Evolutionary conservation across 2,888 invertebrate species (phyloP).

Genomic region (Siphonodentalium dalli): DNA sequence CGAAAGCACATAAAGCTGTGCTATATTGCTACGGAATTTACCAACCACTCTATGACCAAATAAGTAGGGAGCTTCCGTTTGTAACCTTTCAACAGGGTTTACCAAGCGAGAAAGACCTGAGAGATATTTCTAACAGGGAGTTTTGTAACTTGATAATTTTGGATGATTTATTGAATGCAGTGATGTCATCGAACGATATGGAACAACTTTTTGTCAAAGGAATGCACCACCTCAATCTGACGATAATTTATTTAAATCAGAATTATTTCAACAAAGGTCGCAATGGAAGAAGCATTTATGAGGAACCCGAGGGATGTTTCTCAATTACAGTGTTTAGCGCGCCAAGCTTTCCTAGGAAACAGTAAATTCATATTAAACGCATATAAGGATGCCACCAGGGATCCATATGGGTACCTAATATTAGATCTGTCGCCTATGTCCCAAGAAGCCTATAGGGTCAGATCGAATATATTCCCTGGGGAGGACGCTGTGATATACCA

Average conservation of each 20-base stretch:
- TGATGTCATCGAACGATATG: slow-evolving; percentile 26
- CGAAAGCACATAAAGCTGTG: slow-evolving; percentile 19
- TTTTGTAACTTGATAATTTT: slow-evolving; percentile 15
- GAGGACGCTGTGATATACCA: slow-evolving; percentile 26
- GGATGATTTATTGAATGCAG: slow-evolving; percentile 21
- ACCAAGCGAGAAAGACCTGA: not conserved
- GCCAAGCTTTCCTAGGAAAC: slow-evolving; percentile 28
- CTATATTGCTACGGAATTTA: slow-evolving; percentile 30
- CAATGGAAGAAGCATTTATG: slow-evolving; percentile 20
- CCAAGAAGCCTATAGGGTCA: slow-evolving; percentile 15
- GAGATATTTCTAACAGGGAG: not conserved
- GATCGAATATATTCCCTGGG: slow-evolving; percentile 18
- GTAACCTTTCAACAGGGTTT: slow-evolving; percentile 24
- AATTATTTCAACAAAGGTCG: slow-evolving; percentile 27
- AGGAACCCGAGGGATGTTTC: slow-evolving; percentile 27
- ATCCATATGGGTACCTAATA: slow-evolving; percentile 26
- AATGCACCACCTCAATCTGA: slow-evolving; percentile 23
- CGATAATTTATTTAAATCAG: slow-evolving; percentile 21
- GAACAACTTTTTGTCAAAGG: slow-evolving; percentile 25
- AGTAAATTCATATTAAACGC: slow-evolving; percentile 17
- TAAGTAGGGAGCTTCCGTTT: slow-evolving; percentile 22
- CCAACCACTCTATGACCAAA: slow-evolving; percentile 24
- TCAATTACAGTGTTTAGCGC: slow-evolving; percentile 20
- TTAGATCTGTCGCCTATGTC: slow-evolving; percentile 20
- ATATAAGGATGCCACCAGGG: slow-evolving; percentile 23